Evolutionary conservation across 2,888 invertebrate genomes (phyloP).

Genomic region (Hypselothyrea guttata): DNA sequence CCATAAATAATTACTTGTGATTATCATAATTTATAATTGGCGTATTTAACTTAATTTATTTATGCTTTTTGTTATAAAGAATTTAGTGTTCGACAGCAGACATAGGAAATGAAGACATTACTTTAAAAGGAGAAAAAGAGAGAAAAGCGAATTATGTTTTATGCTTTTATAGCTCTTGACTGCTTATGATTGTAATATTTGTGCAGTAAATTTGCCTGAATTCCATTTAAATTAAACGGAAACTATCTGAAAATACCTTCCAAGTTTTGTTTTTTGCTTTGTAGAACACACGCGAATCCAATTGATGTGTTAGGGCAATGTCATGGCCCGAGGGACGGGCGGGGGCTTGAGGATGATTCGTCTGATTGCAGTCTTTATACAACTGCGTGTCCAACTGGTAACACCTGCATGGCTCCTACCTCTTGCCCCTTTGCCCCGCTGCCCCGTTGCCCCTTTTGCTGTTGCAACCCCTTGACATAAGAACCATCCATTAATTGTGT

Average conservation of each 20-base stretch:
- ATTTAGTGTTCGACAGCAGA: too few species aligned
- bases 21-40: too few species aligned
- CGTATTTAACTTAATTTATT: too few species aligned
- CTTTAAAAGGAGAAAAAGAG: too few species aligned
- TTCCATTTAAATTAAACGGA: conserved; percentile 6
- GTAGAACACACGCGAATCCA: conserved; percentile 3
- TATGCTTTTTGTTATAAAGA: too few species aligned
- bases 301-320: conserved; percentile 1
- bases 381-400: background rate
- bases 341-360: too few species aligned
- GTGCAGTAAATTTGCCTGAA: too few species aligned
- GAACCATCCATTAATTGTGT: conserved; percentile 58
- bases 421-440: background rate
- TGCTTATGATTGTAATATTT: too few species aligned
- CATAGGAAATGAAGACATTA: too few species aligned
- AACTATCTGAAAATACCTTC: conserved; percentile 13
- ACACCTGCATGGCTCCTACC: background rate
- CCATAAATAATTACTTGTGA: too few species aligned
- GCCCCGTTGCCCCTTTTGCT: background rate
- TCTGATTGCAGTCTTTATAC: background rate
- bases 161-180: too few species aligned
- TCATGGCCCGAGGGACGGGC: background rate
- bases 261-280: background rate
- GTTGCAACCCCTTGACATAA: conserved; percentile 17
- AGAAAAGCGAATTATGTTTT: too few species aligned